Evolutionary conservation across 1,140 invertebrate genomes (phyloP), one percentile per base, ranked within the genome.

Genomic region (Drosophila pachea): DNA sequence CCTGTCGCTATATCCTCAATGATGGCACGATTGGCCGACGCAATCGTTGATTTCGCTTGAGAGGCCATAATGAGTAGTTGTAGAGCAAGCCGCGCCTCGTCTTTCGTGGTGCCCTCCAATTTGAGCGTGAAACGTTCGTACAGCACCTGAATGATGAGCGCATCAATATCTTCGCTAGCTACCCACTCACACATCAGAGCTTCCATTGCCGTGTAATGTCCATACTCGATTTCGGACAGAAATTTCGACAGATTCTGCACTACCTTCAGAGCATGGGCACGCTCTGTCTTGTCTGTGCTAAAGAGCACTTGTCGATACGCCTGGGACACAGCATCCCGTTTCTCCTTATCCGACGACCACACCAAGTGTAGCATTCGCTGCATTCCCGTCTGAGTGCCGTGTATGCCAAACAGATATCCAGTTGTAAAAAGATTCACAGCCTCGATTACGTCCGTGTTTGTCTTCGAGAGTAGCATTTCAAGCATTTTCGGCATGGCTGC

Each of bases 371-470:
- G 88, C 92, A 97, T 96, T 75, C 93, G 92, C 11, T 92, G 91
- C 29, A 97, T 92, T 8, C 94, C 95, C 29, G 89, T 73, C 76
- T 94, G 92, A 8, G 95, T 93, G 6, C 94, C 93, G 40, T 92
- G 91, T 11, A 97, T 91, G 50, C 94, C 93, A 87, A 96, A 96
- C 77, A 95, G 92, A 83, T 93, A 94, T 4, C 94, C 94, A 0
- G 93, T 93, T 0, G 95, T 95, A 69, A 97, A 95, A 83, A 97
- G 95, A 52, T 95, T 93, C 43, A 97, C 94, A 0, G 96, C 94
- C 90, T 97, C 96, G 38, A 94, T 91, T 0, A 96, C 94, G 89
- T 97, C 96, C 1, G 94, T 92, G 0, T 92, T 91, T 64, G 93
- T 93, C 74, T 94, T 93, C 0, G 95, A 96, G 73, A 93, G 92